Base-by-base conservation (phyloP, 2,797 vertebrate species). In the Hyperoplus lanceolatus region DNA sequence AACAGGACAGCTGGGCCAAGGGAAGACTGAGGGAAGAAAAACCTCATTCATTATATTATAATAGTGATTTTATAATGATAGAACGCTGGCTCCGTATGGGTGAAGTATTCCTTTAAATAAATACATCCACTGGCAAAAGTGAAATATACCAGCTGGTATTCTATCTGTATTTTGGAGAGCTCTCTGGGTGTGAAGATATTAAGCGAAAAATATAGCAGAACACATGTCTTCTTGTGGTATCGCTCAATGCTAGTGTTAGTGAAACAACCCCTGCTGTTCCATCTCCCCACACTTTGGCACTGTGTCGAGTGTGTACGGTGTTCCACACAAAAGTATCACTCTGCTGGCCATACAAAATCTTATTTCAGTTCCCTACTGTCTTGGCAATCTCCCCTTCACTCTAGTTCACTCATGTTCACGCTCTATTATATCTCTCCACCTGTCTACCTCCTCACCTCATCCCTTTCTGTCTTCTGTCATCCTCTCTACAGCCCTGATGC, bases 401-500 rank as follows among this genome's bases (percentile, higher is more conserved):
- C 15, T 36, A 11, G 69, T 43, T 70, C 46, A 76, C 69, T 70
- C 49, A 62, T 74, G 13, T n/a, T 66, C 6, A 46, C 43, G 8
- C 29, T 60, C 56, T 38, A 6, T 73, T 57, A 43, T 61, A 49
- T 11, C 29, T 53, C 5, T 12, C 8, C 56, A 29, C 29, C 29
- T 61, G 49, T 43, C 60, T 56, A 45, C 61, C 62, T 68, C n/a
- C 11, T 65, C 21, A 13, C 15, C 5, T 4, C 6, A 15, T 41
- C 12, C 6, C 45, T 9, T 42, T 6, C 29, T 68, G 55, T 60
- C 39, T 76, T 12, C 53, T 74, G 36, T 45, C 2, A 18, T 12
- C 77, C 63, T 81, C 81, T 59, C 64, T 41, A 18, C 81, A 99
- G 98, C 98, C 42, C 91, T 99, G 94, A 99, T 99, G 98, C 97